phyloP scores from a whole-genome alignment of 2,888 invertebrate species.

The Lucinisca nassula region DNA sequence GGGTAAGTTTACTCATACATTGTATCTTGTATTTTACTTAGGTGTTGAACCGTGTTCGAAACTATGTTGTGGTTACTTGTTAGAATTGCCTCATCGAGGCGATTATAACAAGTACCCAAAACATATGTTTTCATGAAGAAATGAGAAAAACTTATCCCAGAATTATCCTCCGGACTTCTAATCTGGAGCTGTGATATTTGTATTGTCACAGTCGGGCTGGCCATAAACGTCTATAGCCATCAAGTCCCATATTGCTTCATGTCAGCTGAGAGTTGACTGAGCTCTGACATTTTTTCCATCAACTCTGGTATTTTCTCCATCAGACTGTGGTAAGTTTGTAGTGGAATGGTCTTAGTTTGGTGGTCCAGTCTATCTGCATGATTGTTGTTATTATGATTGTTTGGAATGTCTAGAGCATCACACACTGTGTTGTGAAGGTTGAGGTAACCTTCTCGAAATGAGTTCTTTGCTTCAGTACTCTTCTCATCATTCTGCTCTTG shows the following conservation, averaged over 20 bases:
- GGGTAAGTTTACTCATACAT: too few relatives aligned
- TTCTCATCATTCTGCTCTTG: neutral
- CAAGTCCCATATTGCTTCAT: neutral
- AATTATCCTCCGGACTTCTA: too few relatives aligned
- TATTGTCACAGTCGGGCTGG: neutral
- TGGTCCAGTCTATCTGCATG: neutral
- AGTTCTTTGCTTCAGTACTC: neutral
- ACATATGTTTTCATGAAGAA: too few relatives aligned
- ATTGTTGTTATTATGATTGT: neutral
- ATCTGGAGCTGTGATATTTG: too few relatives aligned
- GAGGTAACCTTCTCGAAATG: conserved; percentile 5
- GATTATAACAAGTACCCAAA: too few relatives aligned
- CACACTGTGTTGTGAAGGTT: neutral
- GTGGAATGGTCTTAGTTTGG: conserved; percentile 5
- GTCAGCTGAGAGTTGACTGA: neutral
- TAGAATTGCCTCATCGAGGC: too few relatives aligned
- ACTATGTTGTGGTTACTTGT: too few relatives aligned
- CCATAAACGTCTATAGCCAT: neutral
- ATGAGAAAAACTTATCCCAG: too few relatives aligned
- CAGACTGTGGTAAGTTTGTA: neutral
- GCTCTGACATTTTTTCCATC: conserved; percentile 1
- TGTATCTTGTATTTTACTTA: too few relatives aligned
- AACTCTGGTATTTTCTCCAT: conserved; percentile 9
- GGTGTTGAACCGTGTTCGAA: too few relatives aligned
- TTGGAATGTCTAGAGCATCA: neutral